Evolutionary conservation across 1,140 invertebrate genomes (phyloP).

Genomic region (Odontomachus brunneus): DNA sequence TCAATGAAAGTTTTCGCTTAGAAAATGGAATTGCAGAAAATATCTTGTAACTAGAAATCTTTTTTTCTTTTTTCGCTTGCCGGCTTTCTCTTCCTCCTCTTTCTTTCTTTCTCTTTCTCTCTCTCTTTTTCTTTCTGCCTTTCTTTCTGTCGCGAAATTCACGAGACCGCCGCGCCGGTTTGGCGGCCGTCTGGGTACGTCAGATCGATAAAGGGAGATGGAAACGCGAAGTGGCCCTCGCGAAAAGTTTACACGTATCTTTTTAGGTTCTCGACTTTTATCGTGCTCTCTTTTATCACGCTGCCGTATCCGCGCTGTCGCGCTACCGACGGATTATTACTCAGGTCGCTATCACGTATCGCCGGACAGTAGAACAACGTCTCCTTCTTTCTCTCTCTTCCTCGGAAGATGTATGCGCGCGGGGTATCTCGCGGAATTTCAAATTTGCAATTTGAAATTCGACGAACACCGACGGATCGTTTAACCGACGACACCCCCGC

Average conservation of each 20-base stretch:
- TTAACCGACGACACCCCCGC: neutral
- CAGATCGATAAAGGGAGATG: slow-evolving; percentile 27
- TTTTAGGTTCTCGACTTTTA: slow-evolving; percentile 17
- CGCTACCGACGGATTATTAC: neutral
- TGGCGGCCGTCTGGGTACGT: slow-evolving; percentile 11
- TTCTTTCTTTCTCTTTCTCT: too few species aligned
- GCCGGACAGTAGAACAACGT: slow-evolving; percentile 1
- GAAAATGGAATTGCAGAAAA: too few species aligned
- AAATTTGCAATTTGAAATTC: neutral
- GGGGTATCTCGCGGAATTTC: too few species aligned
- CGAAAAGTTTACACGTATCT: slow-evolving; percentile 22
- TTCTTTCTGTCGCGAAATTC: slow-evolving; percentile 17
- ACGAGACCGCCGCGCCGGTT: slow-evolving; percentile 18
- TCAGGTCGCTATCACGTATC: neutral
- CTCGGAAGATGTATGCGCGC: too few species aligned
- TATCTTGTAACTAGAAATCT: too few species aligned
- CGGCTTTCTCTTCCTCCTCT: too few species aligned
- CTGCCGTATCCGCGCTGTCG: neutral
- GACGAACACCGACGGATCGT: neutral
- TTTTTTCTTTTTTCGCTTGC: too few species aligned
- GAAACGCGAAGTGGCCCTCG: slow-evolving; percentile 28
- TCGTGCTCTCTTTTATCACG: slow-evolving; percentile 14
- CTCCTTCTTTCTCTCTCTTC: neutral
- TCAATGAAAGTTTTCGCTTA: too few species aligned
- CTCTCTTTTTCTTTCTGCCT: too few species aligned